phyloP scores from a whole-genome alignment of 2,797 vertebrate genomes.

The Intellagama lesueurii region DNA sequence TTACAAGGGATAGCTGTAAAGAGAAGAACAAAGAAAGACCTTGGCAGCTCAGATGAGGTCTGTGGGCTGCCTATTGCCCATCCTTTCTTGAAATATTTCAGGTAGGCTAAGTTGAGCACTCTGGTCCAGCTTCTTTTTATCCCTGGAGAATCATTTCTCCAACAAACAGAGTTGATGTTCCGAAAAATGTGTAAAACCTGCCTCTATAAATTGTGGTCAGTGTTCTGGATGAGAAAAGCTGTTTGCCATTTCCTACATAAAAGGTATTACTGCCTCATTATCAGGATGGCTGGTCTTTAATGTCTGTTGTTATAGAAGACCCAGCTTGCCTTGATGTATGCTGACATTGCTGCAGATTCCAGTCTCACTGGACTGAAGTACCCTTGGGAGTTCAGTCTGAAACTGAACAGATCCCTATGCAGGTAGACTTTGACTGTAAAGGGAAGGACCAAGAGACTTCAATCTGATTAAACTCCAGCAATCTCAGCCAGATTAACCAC shows the following conservation, averaged over 20 bases:
- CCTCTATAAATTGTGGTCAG: background rate
- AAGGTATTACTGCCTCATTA: background rate
- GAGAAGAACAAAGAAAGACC: too few relatives aligned
- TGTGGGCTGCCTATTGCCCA: background rate
- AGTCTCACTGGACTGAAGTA: background rate
- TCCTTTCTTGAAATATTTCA: background rate
- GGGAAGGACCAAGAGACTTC: background rate
- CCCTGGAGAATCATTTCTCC: background rate
- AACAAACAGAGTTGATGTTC: background rate
- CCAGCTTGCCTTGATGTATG: background rate
- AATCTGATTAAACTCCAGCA: background rate
- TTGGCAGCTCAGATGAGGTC: background rate
- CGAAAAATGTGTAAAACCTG: background rate
- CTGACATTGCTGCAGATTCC: background rate
- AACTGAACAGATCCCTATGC: background rate
- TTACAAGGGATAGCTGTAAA: background rate
- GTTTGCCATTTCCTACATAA: background rate
- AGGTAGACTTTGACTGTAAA: background rate
- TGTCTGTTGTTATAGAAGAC: background rate
- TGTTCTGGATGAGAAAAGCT: constrained; percentile 1
- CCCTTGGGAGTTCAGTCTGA: background rate
- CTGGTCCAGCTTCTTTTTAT: background rate
- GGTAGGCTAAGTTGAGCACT: background rate
- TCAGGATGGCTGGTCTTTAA: background rate
- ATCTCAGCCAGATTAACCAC: background rate